phyloP scores from a whole-genome alignment of 2,888 invertebrate genomes.

The Pollenia griseotomentosa region DNA sequence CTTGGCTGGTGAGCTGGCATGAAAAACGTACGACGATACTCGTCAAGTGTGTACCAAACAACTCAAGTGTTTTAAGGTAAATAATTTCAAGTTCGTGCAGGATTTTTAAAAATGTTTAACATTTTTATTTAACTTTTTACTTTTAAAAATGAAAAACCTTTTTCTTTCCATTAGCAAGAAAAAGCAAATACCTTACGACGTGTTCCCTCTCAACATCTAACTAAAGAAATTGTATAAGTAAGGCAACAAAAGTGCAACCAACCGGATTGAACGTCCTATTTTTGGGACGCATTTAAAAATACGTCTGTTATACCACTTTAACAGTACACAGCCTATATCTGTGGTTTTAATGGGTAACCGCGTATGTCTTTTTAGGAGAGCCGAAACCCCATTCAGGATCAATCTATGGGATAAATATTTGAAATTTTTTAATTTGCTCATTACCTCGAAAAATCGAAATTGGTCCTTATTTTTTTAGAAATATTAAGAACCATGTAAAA shows the following conservation, averaged over 20 bases:
- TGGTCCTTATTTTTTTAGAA: too few relatives aligned
- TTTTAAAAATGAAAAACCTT: constrained; percentile 20
- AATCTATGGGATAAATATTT: too few relatives aligned
- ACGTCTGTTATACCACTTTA: too few relatives aligned
- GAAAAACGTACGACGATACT: not conserved
- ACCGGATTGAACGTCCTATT: not conserved
- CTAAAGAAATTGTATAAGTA: not conserved
- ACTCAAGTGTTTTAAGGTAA: constrained; percentile 65
- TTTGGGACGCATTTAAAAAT: not conserved
- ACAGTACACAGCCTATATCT: too few relatives aligned
- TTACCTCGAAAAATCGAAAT: too few relatives aligned
- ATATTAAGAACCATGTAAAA: too few relatives aligned
- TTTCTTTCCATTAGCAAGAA: constrained; percentile 14
- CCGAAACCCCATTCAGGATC: too few relatives aligned
- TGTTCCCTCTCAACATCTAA: not conserved
- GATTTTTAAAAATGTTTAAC: constrained; percentile 44
- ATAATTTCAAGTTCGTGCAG: constrained; percentile 63
- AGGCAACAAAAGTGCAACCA: not conserved
- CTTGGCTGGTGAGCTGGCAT: not conserved
- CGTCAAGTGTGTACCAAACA: constrained; percentile 28
- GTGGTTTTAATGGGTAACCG: too few relatives aligned
- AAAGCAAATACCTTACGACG: not conserved
- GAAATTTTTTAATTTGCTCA: too few relatives aligned
- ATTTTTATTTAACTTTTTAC: constrained; percentile 53
- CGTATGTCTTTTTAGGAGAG: too few relatives aligned